Base-by-base conservation (phyloP, 2,888 invertebrate species). In the Theristus sp. region DNA sequence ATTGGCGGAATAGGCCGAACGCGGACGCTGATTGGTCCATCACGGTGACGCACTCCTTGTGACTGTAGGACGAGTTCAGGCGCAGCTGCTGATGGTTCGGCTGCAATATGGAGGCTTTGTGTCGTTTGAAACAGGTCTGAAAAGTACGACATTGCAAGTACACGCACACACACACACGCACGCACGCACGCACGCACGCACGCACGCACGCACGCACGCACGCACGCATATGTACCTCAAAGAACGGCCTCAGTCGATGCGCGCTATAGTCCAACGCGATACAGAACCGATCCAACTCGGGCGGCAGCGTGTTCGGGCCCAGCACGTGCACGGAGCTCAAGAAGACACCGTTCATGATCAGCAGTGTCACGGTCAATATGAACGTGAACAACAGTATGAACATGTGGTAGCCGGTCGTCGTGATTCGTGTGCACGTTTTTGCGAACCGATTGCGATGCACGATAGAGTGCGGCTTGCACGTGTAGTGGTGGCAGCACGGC, bases 401-500 rank as follows among this genome's bases (percentile, higher is more conserved):
- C 25, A 49, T 31, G 60, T 57, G 29, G 52, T 29, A 60, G 22
- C 31, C 49, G 27, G 57, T 57, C 22, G 60, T 28, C n/a, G 3
- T 29, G 24, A 49, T 13, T 3, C 57, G 46, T 10, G 57, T 56
- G 57, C 60, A 60, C 2, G 57, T 60, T 17, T 31, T 38, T 17
- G 60, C 60, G 57, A 56, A 60, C 28, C 57, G 27, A 28, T 57
- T 56, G 2, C 57, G 13, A 24, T 54, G 54, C 10, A 54, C 54
- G 24, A 54, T 27, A 10, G 54, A 54, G 3, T 54, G 54, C 22
- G 3, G 20, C 28, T 56, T 56, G 47, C 60, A 60, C 2, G 49
- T 22, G 57, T 60, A 60, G 28, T 60, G 52, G 29, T 57, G 49
- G 38, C 27, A 27, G 26, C 60, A 60, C 10, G 60, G 60, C 20